These are phyloP conservation scores for Grallaria varia DNA, from an alignment of 2,113 vertebrate genomes.

Conservation along the genomic window DNA sequence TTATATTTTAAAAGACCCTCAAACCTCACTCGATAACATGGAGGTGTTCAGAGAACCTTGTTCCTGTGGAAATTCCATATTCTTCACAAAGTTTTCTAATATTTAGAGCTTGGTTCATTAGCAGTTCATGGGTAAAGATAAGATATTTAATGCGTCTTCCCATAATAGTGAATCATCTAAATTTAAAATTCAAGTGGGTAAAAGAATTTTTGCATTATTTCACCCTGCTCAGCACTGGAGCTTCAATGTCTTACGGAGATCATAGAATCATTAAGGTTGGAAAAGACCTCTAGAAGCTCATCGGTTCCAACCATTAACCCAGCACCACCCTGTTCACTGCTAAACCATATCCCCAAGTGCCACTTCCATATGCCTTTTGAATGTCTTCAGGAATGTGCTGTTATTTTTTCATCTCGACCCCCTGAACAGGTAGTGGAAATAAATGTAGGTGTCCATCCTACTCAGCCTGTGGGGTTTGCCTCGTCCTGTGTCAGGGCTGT, in stretches of 20 bases:
- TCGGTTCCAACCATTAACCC: background rate
- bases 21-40: background rate
- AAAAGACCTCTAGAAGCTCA: background rate
- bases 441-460: fast-evolving
- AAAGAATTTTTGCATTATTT: slow-evolving; percentile 34
- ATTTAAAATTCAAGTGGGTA: slow-evolving; percentile 55
- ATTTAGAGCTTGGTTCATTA: slow-evolving; percentile 39
- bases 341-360: background rate
- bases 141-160: slow-evolving; percentile 44
- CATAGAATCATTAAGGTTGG: background rate
- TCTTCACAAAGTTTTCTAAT: background rate
- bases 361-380: background rate
- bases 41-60: background rate
- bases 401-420: fast-evolving
- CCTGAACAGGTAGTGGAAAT: background rate
- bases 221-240: background rate
- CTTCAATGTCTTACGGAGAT: background rate
- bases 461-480: background rate
- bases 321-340: background rate
- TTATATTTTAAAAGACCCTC: background rate
- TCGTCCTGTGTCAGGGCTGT: background rate
- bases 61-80: background rate
- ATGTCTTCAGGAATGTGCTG: background rate
- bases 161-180: slow-evolving; percentile 26
- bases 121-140: slow-evolving; percentile 5